Evolutionary conservation across 2,888 invertebrate genomes (phyloP), one percentile per base, ranked within the genome.

Genomic region (Hydrotaea cyrtoneurina): DNA sequence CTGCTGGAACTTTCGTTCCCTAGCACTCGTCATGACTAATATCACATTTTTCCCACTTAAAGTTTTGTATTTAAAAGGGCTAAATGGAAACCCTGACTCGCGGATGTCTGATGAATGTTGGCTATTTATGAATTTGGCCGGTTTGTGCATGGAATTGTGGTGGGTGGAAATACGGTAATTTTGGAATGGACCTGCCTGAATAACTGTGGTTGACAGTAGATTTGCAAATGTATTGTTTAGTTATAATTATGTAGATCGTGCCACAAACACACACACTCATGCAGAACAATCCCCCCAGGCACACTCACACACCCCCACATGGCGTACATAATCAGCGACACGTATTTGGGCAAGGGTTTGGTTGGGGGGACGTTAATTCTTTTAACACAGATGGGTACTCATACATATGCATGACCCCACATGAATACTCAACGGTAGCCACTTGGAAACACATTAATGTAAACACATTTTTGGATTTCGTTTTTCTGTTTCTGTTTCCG

Each of bases 181-280:
- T 36, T 19, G 19, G 43, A 39, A 43, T 50, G 50, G 26, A 0
- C 15, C n/a, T 4, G 11, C 19, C 2, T 66, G 66, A 43, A 66
- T 39, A 10, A n/a, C 66, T 66, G 19, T 66, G 39, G 66, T 39
- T 66, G 64, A 36, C 64, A 64, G 36, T 64, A 64, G 36, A 17
- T 43, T 66, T 10, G 11, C 19, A 23, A 57, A 57, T 62, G 62
- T 66, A 66, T 39, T 66, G 66, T 66, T 66, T 66, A 43, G 43
- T 66, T 66, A 66, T 66, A 66, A 66, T 66, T 66, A 66, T 66
- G 66, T 39, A 66, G 17, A 66, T 66, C 10, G 43, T 66, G 39
- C 39, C 10, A 36, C 36, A 36, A 36, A 36, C 36, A 36, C n/a
- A n/a, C n/a, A n/a, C n/a, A n/a, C n/a, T n/a, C n/a, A n/a, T n/a